Percentiles rank a stretch among this genome's conserved stretches.
These are phyloP conservation scores for Platichthys stellatus DNA, from an alignment of 2,113 vertebrate species.

Conservation along the genomic window DNA sequence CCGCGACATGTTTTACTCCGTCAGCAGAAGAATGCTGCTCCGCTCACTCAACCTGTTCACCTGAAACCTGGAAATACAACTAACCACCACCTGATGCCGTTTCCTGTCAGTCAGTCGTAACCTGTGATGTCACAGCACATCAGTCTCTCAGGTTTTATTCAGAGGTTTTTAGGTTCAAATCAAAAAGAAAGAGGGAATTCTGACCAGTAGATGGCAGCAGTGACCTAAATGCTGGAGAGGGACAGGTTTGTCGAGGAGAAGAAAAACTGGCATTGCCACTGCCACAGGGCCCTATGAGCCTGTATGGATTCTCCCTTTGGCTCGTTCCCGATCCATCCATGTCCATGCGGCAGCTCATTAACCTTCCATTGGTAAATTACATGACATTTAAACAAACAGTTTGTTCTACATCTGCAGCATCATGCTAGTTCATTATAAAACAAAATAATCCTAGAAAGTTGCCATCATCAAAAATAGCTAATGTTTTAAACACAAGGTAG, in stretches of 20 bases:
- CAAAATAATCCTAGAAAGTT: not conserved
- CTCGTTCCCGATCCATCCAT: not conserved
- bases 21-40: not conserved
- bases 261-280: not conserved
- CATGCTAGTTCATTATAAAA: not conserved
- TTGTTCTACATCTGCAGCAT: slow-evolving; percentile 7
- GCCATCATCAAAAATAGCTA: not conserved
- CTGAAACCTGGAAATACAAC: too few relatives aligned
- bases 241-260: not conserved
- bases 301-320: not conserved
- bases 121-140: not conserved
- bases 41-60: too few relatives aligned
- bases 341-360: too few relatives aligned
- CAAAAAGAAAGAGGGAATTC: too few relatives aligned
- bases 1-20: too few relatives aligned
- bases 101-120: not conserved
- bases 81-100: not conserved
- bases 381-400: too few relatives aligned
- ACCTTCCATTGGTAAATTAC: not conserved
- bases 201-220: slow-evolving; percentile 47
- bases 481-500: not conserved
- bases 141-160: too few relatives aligned
- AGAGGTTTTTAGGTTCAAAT: not conserved
- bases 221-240: not conserved
- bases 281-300: not conserved